These are phyloP conservation scores for Anas georgica DNA, from an alignment of 2,797 vertebrate genomes.

Conservation along the genomic window DNA sequence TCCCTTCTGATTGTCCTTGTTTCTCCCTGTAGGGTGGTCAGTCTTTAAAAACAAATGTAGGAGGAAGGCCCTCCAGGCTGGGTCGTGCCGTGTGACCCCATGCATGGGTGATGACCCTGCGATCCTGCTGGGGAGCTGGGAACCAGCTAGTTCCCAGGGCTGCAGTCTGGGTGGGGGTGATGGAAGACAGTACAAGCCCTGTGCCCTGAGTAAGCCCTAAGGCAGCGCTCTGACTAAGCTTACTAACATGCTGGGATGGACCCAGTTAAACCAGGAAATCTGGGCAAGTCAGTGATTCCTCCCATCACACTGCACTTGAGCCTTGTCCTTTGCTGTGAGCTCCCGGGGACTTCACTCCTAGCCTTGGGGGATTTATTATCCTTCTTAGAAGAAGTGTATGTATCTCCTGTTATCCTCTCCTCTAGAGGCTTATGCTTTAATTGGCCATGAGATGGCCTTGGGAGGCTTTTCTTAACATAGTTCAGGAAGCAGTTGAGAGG, in stretches of 20 bases:
- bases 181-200: background rate
- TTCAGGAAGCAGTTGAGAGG: background rate
- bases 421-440: background rate
- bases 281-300: background rate
- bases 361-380: background rate
- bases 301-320: background rate
- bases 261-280: background rate
- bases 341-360: background rate
- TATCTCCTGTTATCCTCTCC: background rate
- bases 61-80: background rate
- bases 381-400: background rate
- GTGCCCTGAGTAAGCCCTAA: background rate
- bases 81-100: background rate
- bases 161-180: background rate
- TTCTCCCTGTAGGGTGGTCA: background rate
- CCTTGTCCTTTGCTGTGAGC: accelerated
- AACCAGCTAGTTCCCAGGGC: background rate
- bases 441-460: background rate
- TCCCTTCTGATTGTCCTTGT: background rate
- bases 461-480: background rate
- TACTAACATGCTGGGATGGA: accelerated
- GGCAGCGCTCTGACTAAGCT: background rate
- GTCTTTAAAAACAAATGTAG: background rate
- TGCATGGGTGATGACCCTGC: background rate
- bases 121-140: background rate